Evolutionary conservation across 2,888 invertebrate species (phyloP), one percentile per base, ranked within the genome.

Genomic region (Lithophane ornitopus): DNA sequence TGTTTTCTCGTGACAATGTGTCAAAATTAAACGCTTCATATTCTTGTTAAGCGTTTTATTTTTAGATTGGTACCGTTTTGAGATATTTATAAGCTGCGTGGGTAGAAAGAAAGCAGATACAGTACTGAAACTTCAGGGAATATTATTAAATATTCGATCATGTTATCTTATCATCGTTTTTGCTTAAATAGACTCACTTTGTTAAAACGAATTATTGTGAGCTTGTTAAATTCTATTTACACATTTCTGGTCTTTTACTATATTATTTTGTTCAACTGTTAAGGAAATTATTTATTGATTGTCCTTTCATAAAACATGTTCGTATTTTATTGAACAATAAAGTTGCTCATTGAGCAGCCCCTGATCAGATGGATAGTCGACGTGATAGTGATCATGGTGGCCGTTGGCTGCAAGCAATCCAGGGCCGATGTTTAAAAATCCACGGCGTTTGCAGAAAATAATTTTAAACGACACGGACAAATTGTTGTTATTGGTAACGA

Each of bases 1-100:
- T 82, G 81, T 85, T 87, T 87, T 72, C 74, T 76, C 58, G 68
- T 78, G 68, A 88, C 76, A 88, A 85, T 80, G 82, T 78, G 78
- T 81, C 78, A 76, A 74, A 74, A 74, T 83, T 82, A 76, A 82
- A 74, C 62, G 74, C 66, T 79, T 80, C 34, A 54, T 56, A 41
- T 82, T 78, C 61, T 54, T 66, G n/a, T 73, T 72, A 65, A 71
- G 65, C 44, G 70, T 81, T 73, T 73, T 68, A 81, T 58, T 70
- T 82, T 67, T 26, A 34, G 26, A 28, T 9, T 14, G 16, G 26
- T 49, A 28, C 34, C 26, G 8, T 73, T 58, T 54, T 26, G 46
- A n/a, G 56, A 59, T 65, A 9, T 76, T 76, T 59, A 9, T 59
- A 28, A 34, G 22, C 22, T 39, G 54, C 12, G 46, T 59, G 34